A percentile compares a stretch with the other conserved stretches of the same genome.
Evolutionary conservation across 2,797 vertebrate species (phyloP).

Genomic region (Alcedo quadribrachys): DNA sequence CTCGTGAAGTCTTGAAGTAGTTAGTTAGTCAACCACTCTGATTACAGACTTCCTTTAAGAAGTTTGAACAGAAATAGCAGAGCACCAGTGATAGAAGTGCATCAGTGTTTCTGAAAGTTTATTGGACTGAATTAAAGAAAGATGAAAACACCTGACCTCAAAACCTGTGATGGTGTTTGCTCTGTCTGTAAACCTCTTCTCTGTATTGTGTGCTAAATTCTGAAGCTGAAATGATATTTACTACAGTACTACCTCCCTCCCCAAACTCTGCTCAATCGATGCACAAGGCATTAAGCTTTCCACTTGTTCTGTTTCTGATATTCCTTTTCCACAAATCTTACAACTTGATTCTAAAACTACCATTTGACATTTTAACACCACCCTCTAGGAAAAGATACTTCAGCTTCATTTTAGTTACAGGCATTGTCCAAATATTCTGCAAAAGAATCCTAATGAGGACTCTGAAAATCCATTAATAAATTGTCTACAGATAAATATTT

Average conservation of each 20-base stretch:
- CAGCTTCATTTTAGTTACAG: conserved; percentile 2
- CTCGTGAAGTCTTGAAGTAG: too few species aligned
- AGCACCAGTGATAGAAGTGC: too few species aligned
- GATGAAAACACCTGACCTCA: too few species aligned
- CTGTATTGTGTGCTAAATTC: too few species aligned
- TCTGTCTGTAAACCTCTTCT: too few species aligned
- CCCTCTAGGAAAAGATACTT: conserved; percentile 20
- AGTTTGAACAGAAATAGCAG: too few species aligned
- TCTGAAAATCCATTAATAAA: conserved; percentile 47
- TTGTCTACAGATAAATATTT: neutral
- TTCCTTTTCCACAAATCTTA: neutral
- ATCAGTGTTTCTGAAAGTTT: too few species aligned
- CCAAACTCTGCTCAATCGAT: neutral
- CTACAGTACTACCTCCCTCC: neutral
- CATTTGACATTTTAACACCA: neutral
- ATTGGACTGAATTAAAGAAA: too few species aligned
- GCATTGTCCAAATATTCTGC: neutral
- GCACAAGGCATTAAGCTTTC: neutral
- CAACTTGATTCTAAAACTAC: conserved; percentile 27
- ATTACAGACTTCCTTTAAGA: too few species aligned
- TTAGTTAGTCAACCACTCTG: too few species aligned
- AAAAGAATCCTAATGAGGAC: conserved; percentile 5
- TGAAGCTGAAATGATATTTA: too few species aligned
- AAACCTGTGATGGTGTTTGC: too few species aligned
- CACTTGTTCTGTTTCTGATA: neutral